These are phyloP conservation scores for Rhynchotus rufescens DNA, from an alignment of 2,797 vertebrate species.

Conservation along the genomic window DNA sequence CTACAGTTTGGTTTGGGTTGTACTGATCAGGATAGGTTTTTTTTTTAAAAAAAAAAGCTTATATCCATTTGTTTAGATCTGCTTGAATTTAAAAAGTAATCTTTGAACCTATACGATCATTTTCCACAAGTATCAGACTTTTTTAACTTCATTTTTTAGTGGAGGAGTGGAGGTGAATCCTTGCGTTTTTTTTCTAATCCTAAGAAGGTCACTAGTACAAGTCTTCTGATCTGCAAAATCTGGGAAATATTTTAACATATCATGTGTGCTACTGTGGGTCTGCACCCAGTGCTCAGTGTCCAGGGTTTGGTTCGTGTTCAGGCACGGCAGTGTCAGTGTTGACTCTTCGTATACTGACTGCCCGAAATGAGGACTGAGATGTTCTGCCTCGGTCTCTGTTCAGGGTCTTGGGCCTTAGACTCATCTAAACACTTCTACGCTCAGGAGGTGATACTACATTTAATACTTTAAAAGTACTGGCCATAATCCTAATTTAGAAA, in stretches of 20 bases:
- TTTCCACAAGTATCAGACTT: not conserved
- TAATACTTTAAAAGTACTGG: not conserved
- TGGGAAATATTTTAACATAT: not conserved
- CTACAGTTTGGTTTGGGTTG: not conserved
- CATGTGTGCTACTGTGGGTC: fast-evolving
- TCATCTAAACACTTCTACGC: not conserved
- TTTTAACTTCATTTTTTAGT: not conserved
- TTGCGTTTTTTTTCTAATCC: not conserved
- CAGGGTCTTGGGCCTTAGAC: not conserved
- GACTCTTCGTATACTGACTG: not conserved
- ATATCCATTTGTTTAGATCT: not conserved
- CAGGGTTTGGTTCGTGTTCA: fast-evolving
- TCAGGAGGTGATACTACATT: not conserved
- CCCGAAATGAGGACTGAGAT: not conserved
- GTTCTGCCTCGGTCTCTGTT: not conserved
- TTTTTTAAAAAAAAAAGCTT: not conserved
- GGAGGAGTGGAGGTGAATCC: not conserved
- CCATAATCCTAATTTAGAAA: not conserved
- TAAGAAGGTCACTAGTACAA: fast-evolving
- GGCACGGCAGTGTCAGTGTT: not conserved
- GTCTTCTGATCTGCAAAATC: not conserved
- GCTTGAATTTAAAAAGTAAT: not conserved
- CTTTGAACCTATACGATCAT: not conserved
- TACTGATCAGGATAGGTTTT: not conserved
- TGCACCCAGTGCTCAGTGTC: not conserved